Base-by-base conservation (phyloP, 2,113 vertebrate species). In the Nothoprocta perdicaria region DNA sequence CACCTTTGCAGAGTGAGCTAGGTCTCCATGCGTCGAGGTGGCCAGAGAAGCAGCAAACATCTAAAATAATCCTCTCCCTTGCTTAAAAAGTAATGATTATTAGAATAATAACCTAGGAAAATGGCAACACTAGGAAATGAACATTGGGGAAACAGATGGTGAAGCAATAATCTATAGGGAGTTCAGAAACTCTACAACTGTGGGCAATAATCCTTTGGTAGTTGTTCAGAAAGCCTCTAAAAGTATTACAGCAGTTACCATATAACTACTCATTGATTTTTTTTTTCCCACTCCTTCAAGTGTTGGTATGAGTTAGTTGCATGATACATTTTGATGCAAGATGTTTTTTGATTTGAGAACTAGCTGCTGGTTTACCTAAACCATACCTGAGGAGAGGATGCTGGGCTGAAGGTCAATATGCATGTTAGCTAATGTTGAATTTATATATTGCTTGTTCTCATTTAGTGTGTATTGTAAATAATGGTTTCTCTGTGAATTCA, bases 341-440 rank as follows among this genome's bases (percentile, higher is more conserved):
- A 23, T 84, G 18, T 57, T 67, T 89, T 96, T 93, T 21, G 62
- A 21, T 84, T 95, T 90, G 40, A 74, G 91, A 82, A 95, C 58
- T 53, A 89, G 48, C 31, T 63, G 19, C 40, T 80, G n/a, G 60
- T 69, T 94, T 84, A 73, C 90, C 80, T 86, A 8, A 81, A 63
- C 50, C 9, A 60, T 11, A 52, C 22, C 33, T 9, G 12, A 79
- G 2, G 6, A 79, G 15, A 68, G 31, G 74, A 78, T 58, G 13
- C 38, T 68, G 19, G 57, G 9, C 67, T 68, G 13, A 80, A 12
- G 92, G 48, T 86, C 90, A 92, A 22, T 35, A 92, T 48, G 27
- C 58, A 27, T 52, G 12, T 48, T 24, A 61, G 66, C 16, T 46
- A 80, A 35, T 75, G 17, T 58, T 43, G 17, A 75, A 27, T 61